phyloP scores from a whole-genome alignment of 2,113 vertebrate species.

The Hypomesus transpacificus region DNA sequence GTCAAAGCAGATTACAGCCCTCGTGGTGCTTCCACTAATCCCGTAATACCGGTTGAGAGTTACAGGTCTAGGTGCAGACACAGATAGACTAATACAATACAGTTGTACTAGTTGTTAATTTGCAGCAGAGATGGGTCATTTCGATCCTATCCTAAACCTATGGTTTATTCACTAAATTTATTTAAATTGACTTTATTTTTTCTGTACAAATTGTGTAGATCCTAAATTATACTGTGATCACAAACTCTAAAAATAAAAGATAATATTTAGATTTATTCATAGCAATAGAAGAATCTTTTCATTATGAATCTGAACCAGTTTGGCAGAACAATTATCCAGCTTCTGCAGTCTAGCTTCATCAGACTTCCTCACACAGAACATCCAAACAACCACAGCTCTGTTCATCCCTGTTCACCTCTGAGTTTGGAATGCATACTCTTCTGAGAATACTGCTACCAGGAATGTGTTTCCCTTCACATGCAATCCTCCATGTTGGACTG shows the following conservation, averaged over 20 bases:
- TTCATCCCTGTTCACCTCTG: too few species aligned
- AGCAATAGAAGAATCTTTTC: too few species aligned
- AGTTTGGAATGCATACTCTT: slow-evolving; percentile 10
- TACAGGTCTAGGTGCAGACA: neutral
- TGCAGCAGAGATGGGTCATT: neutral
- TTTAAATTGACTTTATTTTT: too few species aligned
- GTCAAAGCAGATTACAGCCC: slow-evolving; percentile 32
- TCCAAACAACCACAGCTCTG: too few species aligned
- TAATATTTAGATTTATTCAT: too few species aligned
- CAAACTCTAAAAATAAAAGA: neutral
- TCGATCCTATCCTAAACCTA: neutral
- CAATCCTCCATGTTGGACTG: neutral
- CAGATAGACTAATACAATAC: slow-evolving; percentile 14
- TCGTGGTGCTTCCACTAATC: slow-evolving; percentile 47
- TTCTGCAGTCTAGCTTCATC: neutral
- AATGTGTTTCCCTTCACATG: too few species aligned
- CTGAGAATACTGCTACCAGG: slow-evolving; percentile 16
- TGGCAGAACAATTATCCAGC: slow-evolving; percentile 26
- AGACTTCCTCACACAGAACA: slow-evolving; percentile 24
- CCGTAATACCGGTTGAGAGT: slow-evolving; percentile 43
- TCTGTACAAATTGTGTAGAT: too few species aligned
- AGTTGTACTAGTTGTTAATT: neutral
- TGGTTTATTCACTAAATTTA: neutral
- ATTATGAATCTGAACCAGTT: slow-evolving; percentile 33
- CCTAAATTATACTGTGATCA: too few species aligned